Evolutionary conservation across 2,797 vertebrate species (phyloP).

Genomic region (Pangasius macronema): DNA sequence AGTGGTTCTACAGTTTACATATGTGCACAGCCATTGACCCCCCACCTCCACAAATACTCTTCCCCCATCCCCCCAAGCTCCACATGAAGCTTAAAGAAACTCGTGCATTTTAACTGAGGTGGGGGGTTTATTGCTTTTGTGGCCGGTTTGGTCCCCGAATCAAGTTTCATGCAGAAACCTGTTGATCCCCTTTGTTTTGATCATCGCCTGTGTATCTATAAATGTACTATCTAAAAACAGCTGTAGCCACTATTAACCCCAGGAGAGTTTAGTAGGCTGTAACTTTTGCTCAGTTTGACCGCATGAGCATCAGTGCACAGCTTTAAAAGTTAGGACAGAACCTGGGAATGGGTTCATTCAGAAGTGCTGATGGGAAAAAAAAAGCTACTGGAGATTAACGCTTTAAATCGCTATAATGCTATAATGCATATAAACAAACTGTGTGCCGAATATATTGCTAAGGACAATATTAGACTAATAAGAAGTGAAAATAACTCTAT

Average conservation of each 20-base stretch:
- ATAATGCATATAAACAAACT: background rate
- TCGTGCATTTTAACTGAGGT: conserved; percentile 82
- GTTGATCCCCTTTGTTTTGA: conserved; percentile 65
- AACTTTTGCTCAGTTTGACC: background rate
- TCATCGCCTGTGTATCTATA: background rate
- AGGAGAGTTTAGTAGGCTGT: background rate
- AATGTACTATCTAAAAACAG: background rate
- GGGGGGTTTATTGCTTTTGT: conserved; percentile 88
- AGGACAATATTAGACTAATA: background rate
- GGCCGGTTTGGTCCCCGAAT: conserved; percentile 77
- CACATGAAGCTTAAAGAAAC: conserved; percentile 90
- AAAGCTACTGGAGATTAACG: background rate
- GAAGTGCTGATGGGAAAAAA: background rate
- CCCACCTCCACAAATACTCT: conserved; percentile 71
- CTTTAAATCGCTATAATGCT: background rate
- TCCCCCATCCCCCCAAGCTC: conserved; percentile 73
- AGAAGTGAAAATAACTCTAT: background rate
- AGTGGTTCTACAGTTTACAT: conserved; percentile 66
- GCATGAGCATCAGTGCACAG: background rate
- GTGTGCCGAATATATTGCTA: background rate
- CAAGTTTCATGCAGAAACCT: conserved; percentile 71
- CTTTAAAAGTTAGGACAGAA: background rate
- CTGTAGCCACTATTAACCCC: background rate
- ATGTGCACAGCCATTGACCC: conserved; percentile 79
- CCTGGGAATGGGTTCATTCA: background rate